These are phyloP conservation scores for Phymanthus crucifer DNA, from an alignment of 92 coral and sea anemone species.

Conservation along the genomic window DNA sequence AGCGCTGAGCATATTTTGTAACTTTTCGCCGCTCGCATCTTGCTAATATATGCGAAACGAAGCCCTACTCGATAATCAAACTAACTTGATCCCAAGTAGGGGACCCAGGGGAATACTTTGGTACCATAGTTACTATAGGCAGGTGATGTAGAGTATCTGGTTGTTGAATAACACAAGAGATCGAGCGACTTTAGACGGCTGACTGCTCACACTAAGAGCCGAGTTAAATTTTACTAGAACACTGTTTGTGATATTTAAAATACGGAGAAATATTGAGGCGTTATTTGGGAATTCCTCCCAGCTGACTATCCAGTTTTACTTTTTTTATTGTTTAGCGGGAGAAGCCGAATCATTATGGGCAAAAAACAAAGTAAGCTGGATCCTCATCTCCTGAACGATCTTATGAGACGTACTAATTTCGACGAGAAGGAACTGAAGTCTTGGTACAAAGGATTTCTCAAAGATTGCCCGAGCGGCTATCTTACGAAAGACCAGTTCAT, in stretches of 20 bases:
- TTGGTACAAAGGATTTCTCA: conserved; percentile 94
- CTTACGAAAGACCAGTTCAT: conserved; percentile 90
- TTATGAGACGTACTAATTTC: conserved; percentile 86
- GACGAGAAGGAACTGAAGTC: conserved; percentile 92
- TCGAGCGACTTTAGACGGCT: conserved; percentile 13
- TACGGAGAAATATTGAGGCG: not conserved
- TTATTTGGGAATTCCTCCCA: not conserved
- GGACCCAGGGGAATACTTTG: conserved; percentile 5
- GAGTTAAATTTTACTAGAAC: conserved; percentile 2
- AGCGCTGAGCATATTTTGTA: not conserved
- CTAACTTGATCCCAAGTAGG: conserved; percentile 3
- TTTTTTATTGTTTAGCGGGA: conserved; percentile 6
- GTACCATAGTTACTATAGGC: conserved; percentile 11
- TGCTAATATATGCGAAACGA: not conserved
- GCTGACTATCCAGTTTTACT: not conserved
- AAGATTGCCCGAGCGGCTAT: conserved; percentile 95
- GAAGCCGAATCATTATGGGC: conserved; percentile 64
- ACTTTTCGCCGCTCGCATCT: not conserved
- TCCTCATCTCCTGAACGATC: conserved; percentile 86
- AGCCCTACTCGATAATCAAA: not conserved
- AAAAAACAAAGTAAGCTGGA: conserved; percentile 94
- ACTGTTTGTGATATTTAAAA: not conserved
- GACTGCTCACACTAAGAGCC: conserved; percentile 12
- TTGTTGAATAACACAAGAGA: conserved; percentile 10
- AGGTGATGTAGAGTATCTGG: conserved; percentile 23